phyloP scores from a whole-genome alignment of 2,797 vertebrate genomes.

The Hozukius guyotensis region DNA sequence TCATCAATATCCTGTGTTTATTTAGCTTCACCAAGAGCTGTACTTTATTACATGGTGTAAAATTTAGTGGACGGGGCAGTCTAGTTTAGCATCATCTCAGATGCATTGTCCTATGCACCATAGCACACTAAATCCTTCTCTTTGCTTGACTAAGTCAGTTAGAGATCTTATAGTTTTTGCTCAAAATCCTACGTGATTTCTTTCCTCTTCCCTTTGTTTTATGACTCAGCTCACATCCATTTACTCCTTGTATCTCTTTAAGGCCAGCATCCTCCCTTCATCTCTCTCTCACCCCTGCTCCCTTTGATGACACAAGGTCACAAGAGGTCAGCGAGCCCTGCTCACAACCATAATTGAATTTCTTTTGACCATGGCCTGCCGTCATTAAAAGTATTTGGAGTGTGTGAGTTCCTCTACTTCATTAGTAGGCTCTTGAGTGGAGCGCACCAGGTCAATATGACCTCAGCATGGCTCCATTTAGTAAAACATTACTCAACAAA shows the following conservation, averaged over 20 bases:
- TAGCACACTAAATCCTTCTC: neutral
- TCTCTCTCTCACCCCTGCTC: neutral
- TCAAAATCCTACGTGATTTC: neutral
- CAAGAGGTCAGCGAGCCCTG: constrained; percentile 27
- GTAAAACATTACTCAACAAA: constrained; percentile 29
- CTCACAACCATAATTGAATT: constrained; percentile 47
- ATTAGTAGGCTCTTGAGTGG: constrained; percentile 37
- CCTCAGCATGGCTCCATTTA: constrained; percentile 31
- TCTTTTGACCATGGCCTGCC: constrained; percentile 42
- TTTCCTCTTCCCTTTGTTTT: neutral
- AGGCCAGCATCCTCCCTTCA: neutral
- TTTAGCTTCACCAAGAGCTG: neutral
- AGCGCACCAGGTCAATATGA: constrained; percentile 43
- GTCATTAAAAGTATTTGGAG: constrained; percentile 42
- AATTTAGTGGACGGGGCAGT: neutral
- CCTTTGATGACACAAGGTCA: constrained; percentile 38
- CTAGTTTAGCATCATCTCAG: neutral
- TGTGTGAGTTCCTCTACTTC: constrained; percentile 14
- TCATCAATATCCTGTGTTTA: neutral
- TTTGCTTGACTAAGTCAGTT: neutral
- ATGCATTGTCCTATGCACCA: neutral
- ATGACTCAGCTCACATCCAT: neutral
- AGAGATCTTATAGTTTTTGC: neutral
- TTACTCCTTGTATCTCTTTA: neutral
- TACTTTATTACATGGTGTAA: neutral